These are phyloP conservation scores for Chlorops oryzae DNA, from an alignment of 1,140 invertebrate genomes.

Conservation along the genomic window DNA sequence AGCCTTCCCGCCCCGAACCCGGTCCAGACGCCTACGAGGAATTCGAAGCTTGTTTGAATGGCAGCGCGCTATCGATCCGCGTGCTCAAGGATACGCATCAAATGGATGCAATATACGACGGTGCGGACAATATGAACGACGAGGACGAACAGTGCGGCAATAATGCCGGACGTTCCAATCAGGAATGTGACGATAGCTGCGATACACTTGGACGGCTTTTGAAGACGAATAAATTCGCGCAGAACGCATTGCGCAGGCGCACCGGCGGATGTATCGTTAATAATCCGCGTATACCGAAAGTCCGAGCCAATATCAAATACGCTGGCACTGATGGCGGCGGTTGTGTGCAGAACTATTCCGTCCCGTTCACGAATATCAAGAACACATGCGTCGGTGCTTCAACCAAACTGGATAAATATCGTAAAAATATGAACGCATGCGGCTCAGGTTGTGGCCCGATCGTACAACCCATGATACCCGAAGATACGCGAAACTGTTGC, in stretches of 20 bases:
- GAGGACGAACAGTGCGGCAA: conserved; percentile 27
- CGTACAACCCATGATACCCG: conserved; percentile 13
- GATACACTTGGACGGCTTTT: no score
- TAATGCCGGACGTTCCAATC: no score
- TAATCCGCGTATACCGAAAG: conserved; percentile 36
- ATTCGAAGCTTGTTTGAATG: conserved; percentile 43
- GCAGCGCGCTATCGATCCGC: conserved; percentile 40
- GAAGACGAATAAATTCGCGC: conserved; percentile 16
- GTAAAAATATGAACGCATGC: conserved; percentile 9
- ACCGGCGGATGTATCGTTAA: conserved; percentile 37
- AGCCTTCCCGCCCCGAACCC: conserved; percentile 28
- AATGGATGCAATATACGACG: conserved; percentile 36
- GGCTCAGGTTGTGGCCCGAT: conserved; percentile 15
- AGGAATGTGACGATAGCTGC: not conserved
- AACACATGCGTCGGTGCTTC: conserved; percentile 22
- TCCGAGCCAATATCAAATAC: conserved; percentile 43
- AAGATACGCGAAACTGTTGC: conserved; percentile 28
- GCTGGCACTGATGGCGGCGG: conserved; percentile 35
- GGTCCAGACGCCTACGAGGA: conserved; percentile 43
- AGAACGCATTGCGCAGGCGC: conserved; percentile 35
- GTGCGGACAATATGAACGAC: conserved; percentile 9
- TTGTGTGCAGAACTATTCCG: conserved; percentile 30
- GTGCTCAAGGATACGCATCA: conserved; percentile 43
- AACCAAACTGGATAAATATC: conserved; percentile 33
- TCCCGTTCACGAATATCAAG: conserved; percentile 40